A percentile compares a stretch with the other conserved stretches of the same genome.
These are phyloP conservation scores for Rhysida immarginata DNA, from an alignment of 1,140 invertebrate species.

Conservation along the genomic window DNA sequence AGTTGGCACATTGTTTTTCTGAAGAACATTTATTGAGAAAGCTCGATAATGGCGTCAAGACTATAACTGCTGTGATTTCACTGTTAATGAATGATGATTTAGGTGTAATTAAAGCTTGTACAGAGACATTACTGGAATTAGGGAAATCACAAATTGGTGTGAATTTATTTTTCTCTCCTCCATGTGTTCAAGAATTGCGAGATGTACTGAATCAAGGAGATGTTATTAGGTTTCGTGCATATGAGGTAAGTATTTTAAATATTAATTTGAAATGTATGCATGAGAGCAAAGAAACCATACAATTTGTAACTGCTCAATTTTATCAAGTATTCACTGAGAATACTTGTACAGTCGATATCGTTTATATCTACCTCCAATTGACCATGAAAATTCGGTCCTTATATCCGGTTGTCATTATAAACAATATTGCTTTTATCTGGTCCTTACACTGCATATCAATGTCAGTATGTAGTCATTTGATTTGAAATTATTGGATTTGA, in stretches of 20 bases:
- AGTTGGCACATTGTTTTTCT: background rate
- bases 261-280: constrained; percentile 5
- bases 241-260: constrained; percentile 41
- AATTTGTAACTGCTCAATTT: too few species aligned
- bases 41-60: constrained; percentile 34
- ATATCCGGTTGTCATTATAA: too few species aligned
- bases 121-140: constrained; percentile 37
- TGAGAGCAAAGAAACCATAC: too few species aligned
- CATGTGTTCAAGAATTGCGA: constrained; percentile 35
- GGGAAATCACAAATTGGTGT: constrained; percentile 30
- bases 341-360: too few species aligned
- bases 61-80: constrained; percentile 37
- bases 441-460: too few species aligned
- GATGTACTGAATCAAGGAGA: constrained; percentile 36
- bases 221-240: constrained; percentile 40
- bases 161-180: constrained; percentile 32
- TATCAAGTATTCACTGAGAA: too few species aligned
- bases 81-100: constrained; percentile 42
- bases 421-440: too few species aligned
- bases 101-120: constrained; percentile 39
- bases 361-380: too few species aligned
- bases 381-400: too few species aligned
- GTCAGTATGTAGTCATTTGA: too few species aligned
- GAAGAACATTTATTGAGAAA: constrained; percentile 21
- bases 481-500: too few species aligned